phyloP scores from a whole-genome alignment of 2,797 vertebrate species.

The Falco concolor region DNA sequence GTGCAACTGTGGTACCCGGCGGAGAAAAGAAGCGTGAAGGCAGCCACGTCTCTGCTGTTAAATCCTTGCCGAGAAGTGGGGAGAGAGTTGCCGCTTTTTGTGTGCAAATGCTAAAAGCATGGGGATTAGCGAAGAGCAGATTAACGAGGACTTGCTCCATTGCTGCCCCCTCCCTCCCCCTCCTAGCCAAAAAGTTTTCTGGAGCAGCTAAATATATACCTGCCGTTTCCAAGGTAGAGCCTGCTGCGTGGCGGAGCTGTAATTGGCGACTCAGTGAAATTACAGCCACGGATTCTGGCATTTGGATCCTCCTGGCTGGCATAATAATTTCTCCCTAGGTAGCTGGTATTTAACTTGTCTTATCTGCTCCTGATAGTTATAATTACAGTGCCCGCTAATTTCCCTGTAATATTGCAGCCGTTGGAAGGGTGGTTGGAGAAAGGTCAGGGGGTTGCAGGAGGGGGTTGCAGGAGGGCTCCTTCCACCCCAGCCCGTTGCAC shows the following conservation, averaged over 20 bases:
- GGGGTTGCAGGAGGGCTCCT: not conserved
- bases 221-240: slow-evolving; percentile 67
- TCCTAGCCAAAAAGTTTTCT: slow-evolving; percentile 50
- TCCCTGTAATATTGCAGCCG: not conserved
- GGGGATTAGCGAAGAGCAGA: slow-evolving; percentile 27
- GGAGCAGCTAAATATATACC: slow-evolving; percentile 58
- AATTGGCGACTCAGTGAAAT: slow-evolving; percentile 69
- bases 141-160: slow-evolving; percentile 34
- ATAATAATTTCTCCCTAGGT: slow-evolving; percentile 70
- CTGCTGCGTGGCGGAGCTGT: slow-evolving; percentile 54
- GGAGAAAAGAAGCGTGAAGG: not conserved
- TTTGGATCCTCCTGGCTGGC: slow-evolving; percentile 71
- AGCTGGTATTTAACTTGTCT: slow-evolving; percentile 75
- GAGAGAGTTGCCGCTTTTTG: not conserved
- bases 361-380: slow-evolving; percentile 64
- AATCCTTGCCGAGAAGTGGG: slow-evolving; percentile 11
- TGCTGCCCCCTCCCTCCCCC: not conserved
- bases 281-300: slow-evolving; percentile 66
- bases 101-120: not conserved
- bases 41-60: not conserved
- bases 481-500: accelerated
- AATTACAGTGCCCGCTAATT: slow-evolving; percentile 67
- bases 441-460: not conserved
- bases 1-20: not conserved
- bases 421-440: not conserved